Conservation (phyloP, 2,888 invertebrate genomes). For the Galerucella pusilla region DNA sequence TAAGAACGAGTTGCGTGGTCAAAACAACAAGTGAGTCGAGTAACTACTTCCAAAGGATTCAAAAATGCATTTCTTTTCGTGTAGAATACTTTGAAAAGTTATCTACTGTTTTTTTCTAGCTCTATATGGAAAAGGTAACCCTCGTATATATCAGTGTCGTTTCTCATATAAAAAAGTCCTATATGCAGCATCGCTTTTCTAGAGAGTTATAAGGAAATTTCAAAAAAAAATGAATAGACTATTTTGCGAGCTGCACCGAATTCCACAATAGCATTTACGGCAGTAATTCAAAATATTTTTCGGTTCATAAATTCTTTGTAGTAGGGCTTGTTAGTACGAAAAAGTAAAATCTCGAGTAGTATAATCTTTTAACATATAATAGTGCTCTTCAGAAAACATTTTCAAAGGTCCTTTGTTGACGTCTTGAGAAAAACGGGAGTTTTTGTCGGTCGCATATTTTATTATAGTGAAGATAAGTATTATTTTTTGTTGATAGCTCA, state of each 20-base stretch:
- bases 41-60: no score
- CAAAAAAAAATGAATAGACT: background rate
- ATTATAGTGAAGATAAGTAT: constrained; percentile 14
- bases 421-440: constrained; percentile 8
- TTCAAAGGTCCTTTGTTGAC: constrained; percentile 13
- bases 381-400: constrained; percentile 22
- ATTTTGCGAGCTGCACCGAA: constrained; percentile 10
- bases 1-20: no score
- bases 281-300: constrained; percentile 47
- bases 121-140: no score
- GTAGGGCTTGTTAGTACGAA: constrained; percentile 38
- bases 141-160: no score
- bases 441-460: constrained; percentile 13
- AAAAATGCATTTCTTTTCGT: no score
- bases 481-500: constrained; percentile 7
- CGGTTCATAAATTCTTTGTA: constrained; percentile 49
- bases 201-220: background rate
- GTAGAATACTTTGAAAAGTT: no score
- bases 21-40: no score
- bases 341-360: constrained; percentile 43
- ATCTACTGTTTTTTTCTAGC: no score
- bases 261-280: constrained; percentile 16
- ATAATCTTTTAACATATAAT: constrained; percentile 41
- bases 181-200: background rate
- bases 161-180: no score